Evolutionary conservation across 2,797 vertebrate species (phyloP), one percentile per base, ranked within the genome.

Genomic region (Eurystomus glaucurus): DNA sequence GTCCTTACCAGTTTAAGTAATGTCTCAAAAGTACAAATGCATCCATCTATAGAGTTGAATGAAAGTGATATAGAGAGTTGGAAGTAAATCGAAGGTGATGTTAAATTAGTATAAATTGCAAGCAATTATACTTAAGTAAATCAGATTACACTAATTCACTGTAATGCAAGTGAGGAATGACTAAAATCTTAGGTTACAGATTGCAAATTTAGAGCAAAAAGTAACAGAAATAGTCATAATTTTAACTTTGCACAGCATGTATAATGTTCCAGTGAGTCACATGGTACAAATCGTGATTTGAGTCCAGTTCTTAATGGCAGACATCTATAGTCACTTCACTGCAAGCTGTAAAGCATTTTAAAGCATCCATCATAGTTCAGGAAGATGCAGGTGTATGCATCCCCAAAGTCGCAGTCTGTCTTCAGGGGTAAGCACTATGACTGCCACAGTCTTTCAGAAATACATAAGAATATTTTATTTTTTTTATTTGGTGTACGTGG

Each of bases 41-140:
- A 57, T 80, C 33, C 64, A 35, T 57, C 45, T 61, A 61, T 12
- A 57, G 28, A 52, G 64, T 28, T 91, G 41, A 92, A 84, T 20
- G 25, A 68, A 83, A 80, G 10, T 57, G 35, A 71, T 81, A 28
- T 13, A 55, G 48, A 31, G 14, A 46, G 16, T 15, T 71, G 37
- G 14, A 88, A 85, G 33, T 43, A 83, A 91, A 64, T 31, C 52
- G 52, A 88, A 80, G 48, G 41, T 68, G 45, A 64, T 41, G 41
- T 8, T 80, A 77, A 76, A 93, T 90, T 77, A 62, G 26, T 77
- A 85, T 80, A 77, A 90, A 91, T 64, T 77, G 9, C 31, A 88
- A 88, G n/a, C 11, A 83, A 85, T 91, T 91, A 66, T 45, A 60
- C n/a, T 23, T 52, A 70, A 77, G 46, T 72, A 87, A 96, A 91